phyloP scores from a whole-genome alignment of 2,113 vertebrate genomes.

The Parus major region DNA sequence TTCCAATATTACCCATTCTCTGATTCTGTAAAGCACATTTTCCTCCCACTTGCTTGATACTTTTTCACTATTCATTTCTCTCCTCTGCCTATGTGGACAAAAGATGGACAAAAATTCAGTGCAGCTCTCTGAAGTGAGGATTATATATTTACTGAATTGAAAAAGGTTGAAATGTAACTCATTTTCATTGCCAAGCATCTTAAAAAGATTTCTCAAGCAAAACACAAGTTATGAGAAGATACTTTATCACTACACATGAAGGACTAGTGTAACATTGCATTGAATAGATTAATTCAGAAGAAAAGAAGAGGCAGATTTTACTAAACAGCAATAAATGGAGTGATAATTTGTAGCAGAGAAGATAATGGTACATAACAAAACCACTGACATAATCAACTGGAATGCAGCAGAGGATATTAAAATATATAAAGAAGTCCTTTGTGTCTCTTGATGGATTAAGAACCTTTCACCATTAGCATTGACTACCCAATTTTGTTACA shows the following conservation, averaged over 20 bases:
- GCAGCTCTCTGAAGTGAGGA: neutral
- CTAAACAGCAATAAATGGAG: neutral
- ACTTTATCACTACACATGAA: neutral
- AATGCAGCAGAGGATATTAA: neutral
- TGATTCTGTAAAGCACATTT: neutral
- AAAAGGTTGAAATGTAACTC: neutral
- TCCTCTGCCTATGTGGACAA: neutral
- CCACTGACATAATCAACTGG: neutral
- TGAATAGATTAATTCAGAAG: neutral
- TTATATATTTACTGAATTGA: neutral
- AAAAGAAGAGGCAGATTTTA: neutral
- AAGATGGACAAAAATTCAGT: neutral
- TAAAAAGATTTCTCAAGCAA: neutral
- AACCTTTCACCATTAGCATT: conserved; percentile 25
- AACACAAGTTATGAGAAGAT: neutral
- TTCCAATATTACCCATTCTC: neutral
- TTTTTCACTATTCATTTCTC: neutral
- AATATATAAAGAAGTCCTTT: neutral
- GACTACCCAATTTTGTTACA: neutral
- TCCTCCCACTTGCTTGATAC: rapidly evolving
- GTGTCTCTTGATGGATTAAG: neutral
- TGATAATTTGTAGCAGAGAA: neutral
- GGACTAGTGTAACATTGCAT: neutral
- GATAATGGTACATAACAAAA: neutral
- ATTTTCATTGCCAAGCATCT: neutral